phyloP scores from a whole-genome alignment of 1,140 invertebrate genomes.

The Pseudoatta argentina region DNA sequence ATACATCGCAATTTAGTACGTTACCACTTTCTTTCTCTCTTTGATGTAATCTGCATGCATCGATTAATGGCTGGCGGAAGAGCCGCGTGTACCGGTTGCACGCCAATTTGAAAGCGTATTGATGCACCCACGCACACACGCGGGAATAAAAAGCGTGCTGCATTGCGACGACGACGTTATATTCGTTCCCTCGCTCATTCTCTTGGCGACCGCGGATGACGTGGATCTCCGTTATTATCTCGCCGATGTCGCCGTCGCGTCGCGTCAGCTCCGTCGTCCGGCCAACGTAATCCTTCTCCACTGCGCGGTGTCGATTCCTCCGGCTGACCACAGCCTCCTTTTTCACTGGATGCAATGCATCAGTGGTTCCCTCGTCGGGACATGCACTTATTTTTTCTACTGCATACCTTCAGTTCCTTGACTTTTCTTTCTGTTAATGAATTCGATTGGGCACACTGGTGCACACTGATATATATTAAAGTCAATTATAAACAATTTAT shows the following conservation, averaged over 20 bases:
- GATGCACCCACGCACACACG: slow-evolving; percentile 3
- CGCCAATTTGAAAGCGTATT: slow-evolving; percentile 56
- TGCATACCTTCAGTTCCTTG: not conserved
- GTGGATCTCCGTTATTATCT: slow-evolving; percentile 2
- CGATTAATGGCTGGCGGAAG: not conserved
- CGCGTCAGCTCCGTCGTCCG: not conserved
- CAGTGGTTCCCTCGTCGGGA: not conserved
- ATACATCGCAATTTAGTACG: not conserved
- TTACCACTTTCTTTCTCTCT: slow-evolving; percentile 22
- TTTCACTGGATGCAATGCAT: not conserved
- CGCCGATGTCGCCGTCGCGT: not conserved
- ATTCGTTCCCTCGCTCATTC: not conserved
- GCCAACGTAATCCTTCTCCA: not conserved
- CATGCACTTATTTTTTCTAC: not conserved
- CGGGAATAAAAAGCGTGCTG: not conserved
- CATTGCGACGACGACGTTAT: not conserved
- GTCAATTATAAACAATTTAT: too few species aligned
- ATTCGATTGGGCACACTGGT: too few species aligned
- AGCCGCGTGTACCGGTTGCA: slow-evolving; percentile 18
- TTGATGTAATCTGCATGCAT: not conserved
- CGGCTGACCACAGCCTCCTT: not conserved
- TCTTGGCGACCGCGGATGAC: not conserved
- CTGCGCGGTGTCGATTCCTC: not conserved
- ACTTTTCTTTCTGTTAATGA: not conserved
- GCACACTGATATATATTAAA: too few species aligned